phyloP scores from a whole-genome alignment of 2,888 invertebrate species.

The Tinea pellionella region DNA sequence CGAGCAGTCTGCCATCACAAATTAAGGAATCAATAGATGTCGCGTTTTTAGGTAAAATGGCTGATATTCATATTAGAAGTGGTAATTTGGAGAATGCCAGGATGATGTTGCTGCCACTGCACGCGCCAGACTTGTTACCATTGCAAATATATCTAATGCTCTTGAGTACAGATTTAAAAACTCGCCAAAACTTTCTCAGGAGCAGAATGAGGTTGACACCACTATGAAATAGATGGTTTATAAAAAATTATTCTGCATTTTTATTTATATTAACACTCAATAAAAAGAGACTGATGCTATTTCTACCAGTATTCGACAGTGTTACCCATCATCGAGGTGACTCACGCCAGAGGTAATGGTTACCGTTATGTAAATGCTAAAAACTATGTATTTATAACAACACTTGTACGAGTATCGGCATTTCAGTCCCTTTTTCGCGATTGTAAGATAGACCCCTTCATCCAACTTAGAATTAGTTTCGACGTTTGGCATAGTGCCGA shows the following conservation, averaged over 20 bases:
- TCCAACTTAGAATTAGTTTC: too few species aligned
- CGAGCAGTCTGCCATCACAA: constrained; percentile 50
- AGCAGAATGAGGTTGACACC: constrained; percentile 30
- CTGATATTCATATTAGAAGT: constrained; percentile 58
- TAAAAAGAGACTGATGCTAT: too few species aligned
- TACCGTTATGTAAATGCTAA: too few species aligned
- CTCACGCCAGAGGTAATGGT: too few species aligned
- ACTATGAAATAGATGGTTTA: background rate
- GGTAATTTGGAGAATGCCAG: constrained; percentile 58
- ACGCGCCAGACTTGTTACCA: constrained; percentile 55
- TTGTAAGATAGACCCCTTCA: too few species aligned
- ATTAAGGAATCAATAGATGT: constrained; percentile 60
- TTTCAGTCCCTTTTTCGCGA: too few species aligned
- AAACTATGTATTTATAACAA: too few species aligned
- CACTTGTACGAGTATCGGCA: too few species aligned
- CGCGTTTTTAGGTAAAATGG: constrained; percentile 64
- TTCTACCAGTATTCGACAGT: too few species aligned
- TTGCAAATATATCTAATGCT: constrained; percentile 71
- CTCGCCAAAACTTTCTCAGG: constrained; percentile 54
- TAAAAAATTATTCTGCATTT: background rate
- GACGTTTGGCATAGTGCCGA: too few species aligned
- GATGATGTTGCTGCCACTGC: constrained; percentile 59
- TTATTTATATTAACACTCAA: too few species aligned
- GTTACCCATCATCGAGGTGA: too few species aligned
- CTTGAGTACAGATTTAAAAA: constrained; percentile 62